Evolutionary conservation across 2,888 invertebrate species (phyloP).

Genomic region (Tryphoninae sp.): DNA sequence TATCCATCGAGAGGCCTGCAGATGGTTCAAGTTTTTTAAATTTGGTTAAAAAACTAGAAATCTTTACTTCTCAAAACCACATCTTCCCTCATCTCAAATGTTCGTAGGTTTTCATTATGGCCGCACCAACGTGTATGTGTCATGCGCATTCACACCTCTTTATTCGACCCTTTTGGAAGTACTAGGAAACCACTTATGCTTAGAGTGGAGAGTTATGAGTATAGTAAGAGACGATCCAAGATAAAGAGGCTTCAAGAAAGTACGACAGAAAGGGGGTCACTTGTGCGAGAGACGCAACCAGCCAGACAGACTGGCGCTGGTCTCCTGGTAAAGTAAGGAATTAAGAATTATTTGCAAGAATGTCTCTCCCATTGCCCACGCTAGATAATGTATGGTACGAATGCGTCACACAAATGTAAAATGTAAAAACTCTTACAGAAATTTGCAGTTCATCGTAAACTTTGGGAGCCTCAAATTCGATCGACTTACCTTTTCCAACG

Average conservation of each 20-base stretch:
- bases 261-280: no score
- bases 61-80: not conserved
- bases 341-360: no score
- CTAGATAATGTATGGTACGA: no score
- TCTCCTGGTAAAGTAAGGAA: no score
- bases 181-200: slow-evolving; percentile 42
- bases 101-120: slow-evolving; percentile 46
- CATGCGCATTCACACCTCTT: slow-evolving; percentile 28
- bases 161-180: slow-evolving; percentile 33
- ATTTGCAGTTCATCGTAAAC: no score
- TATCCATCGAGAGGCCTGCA: slow-evolving; percentile 9
- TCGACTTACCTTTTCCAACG: no score
- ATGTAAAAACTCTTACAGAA: no score
- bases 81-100: slow-evolving; percentile 3
- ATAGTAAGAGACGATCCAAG: slow-evolving; percentile 47
- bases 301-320: no score
- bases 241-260: slow-evolving; percentile 21
- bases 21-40: slow-evolving; percentile 21
- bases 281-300: no score
- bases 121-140: slow-evolving; percentile 35
- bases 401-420: no score
- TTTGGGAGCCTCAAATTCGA: no score
- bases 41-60: slow-evolving; percentile 30
- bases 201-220: slow-evolving; percentile 24
- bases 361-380: no score